phyloP scores from a whole-genome alignment of 2,113 vertebrate genomes.

The Sterrhoptilus dennistouni region DNA sequence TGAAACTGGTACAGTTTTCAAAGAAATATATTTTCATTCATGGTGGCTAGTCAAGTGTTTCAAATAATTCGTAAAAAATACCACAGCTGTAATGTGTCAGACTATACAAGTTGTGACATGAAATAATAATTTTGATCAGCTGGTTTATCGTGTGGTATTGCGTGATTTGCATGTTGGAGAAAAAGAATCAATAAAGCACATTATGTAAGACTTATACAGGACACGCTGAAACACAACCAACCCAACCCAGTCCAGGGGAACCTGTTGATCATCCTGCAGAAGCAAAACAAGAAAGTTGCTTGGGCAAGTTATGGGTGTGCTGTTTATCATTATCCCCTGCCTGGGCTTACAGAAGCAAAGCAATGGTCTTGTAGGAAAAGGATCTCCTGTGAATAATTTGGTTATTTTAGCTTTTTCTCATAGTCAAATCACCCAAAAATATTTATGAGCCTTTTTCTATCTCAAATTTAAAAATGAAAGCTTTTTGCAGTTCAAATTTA shows the following conservation, averaged over 20 bases:
- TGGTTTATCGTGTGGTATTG: background rate
- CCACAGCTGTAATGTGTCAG: background rate
- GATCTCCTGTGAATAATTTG: background rate
- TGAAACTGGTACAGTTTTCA: background rate
- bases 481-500: conserved; percentile 5
- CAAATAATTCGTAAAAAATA: background rate
- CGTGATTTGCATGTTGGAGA: background rate
- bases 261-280: conserved; percentile 6
- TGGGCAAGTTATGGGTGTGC: background rate
- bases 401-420: background rate
- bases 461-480: background rate
- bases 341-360: background rate
- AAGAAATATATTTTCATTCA: background rate
- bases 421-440: background rate
- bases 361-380: background rate
- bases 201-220: background rate
- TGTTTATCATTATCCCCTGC: background rate
- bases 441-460: background rate
- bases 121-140: background rate
- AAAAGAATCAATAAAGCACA: background rate
- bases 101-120: background rate
- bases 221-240: background rate
- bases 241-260: background rate
- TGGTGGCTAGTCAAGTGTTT: background rate
- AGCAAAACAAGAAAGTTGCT: conserved; percentile 26